These are phyloP conservation scores for Lysiphlebus fabarum DNA, from an alignment of 1,140 invertebrate species.

Conservation along the genomic window DNA sequence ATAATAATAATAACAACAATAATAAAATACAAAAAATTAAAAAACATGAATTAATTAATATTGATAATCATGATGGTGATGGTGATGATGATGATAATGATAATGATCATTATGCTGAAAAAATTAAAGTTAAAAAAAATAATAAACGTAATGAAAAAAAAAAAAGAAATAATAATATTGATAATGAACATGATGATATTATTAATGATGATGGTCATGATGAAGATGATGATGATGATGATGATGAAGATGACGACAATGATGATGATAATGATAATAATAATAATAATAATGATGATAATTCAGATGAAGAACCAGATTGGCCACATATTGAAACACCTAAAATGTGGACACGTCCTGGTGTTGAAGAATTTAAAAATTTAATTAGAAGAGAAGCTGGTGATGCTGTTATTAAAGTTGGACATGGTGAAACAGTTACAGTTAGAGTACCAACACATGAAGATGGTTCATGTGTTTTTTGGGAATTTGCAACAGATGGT, in stretches of 20 bases:
- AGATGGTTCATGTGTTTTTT: constrained; percentile 92
- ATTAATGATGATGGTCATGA: neutral
- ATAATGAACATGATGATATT: constrained; percentile 31
- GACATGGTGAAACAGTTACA: constrained; percentile 96
- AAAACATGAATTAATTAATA: neutral
- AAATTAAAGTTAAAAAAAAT: constrained; percentile 25
- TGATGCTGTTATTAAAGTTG: constrained; percentile 92
- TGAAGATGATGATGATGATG: constrained; percentile 24
- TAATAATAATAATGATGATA: constrained; percentile 37
- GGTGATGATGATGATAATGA: constrained; percentile 21
- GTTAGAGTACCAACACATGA: constrained; percentile 96
- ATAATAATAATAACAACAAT: constrained; percentile 2
- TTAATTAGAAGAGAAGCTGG: constrained; percentile 83
- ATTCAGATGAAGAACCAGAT: constrained; percentile 50
- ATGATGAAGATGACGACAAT: constrained; percentile 21
- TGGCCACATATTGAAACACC: constrained; percentile 68
- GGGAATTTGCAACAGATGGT: constrained; percentile 98
- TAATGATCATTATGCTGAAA: no score
- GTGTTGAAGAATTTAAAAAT: constrained; percentile 89
- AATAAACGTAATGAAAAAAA: no score
- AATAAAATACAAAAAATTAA: constrained; percentile 13
- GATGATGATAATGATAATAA: constrained; percentile 6
- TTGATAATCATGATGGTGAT: constrained; percentile 24
- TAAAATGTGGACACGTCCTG: constrained; percentile 92
- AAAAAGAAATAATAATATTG: no score